Evolutionary conservation across 2,113 vertebrate species (phyloP).

Genomic region (Otocyon megalotis): DNA sequence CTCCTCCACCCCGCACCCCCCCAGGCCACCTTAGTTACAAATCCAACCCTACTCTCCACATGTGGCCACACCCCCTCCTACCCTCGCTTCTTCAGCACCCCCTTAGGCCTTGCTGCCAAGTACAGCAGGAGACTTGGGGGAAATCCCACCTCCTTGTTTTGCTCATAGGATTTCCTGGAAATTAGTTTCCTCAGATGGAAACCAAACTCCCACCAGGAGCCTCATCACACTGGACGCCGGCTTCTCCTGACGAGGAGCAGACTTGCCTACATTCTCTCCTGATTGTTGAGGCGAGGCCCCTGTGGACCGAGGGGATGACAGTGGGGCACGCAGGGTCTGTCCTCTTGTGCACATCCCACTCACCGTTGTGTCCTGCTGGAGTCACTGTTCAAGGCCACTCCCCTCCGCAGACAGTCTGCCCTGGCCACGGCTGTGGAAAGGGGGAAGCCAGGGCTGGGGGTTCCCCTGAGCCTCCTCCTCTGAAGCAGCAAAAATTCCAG

Average conservation of each 20-base stretch:
- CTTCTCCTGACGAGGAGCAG: not conserved
- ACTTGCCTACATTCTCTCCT: not conserved
- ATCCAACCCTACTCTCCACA: not conserved
- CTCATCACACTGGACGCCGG: not conserved
- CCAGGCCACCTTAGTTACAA: not conserved
- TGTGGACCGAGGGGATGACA: no score
- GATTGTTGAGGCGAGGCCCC: not conserved
- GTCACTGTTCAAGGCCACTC: not conserved
- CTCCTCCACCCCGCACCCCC: not conserved
- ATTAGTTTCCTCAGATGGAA: not conserved
- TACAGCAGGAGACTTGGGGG: not conserved
- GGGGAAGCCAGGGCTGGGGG: not conserved
- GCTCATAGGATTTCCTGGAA: not conserved
- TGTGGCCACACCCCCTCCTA: not conserved
- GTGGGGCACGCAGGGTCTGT: accelerated
- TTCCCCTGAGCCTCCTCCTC: not conserved
- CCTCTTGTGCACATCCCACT: accelerated
- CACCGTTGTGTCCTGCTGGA: not conserved
- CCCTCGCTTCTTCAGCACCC: not conserved
- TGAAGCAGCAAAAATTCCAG: not conserved
- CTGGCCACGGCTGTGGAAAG: not conserved
- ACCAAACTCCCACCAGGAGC: not conserved
- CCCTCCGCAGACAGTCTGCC: not conserved
- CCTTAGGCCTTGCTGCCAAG: not conserved
- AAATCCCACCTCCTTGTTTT: not conserved